A percentile compares a stretch with the other conserved stretches of the same genome.
Evolutionary conservation across 1,140 invertebrate genomes (phyloP).

Genomic region (Neuroterus valhalla): DNA sequence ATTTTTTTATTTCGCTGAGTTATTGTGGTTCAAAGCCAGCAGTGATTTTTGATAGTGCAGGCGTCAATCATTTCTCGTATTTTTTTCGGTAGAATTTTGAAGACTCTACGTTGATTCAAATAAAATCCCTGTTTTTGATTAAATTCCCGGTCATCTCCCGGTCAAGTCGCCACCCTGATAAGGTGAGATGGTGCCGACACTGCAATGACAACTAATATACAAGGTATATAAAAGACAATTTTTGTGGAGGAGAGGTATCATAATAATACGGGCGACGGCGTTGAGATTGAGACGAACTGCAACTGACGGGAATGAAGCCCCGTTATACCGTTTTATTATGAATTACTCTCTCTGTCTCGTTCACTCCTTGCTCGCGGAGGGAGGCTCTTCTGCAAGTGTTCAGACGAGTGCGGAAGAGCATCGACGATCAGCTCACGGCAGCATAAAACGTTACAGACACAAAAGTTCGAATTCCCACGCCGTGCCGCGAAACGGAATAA

Average conservation of each 20-base stretch:
- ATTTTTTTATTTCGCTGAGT: too few species aligned
- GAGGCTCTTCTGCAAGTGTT: conserved; percentile 31
- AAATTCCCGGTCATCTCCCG: too few species aligned
- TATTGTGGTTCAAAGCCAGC: too few species aligned
- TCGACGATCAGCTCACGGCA: neutral
- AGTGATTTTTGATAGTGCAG: too few species aligned
- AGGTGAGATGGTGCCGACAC: too few species aligned
- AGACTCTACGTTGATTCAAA: too few species aligned
- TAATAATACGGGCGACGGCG: conserved; percentile 27
- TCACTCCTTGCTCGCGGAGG: neutral
- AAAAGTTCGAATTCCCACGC: conserved; percentile 61
- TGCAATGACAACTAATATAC: too few species aligned
- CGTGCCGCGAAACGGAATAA: conserved; percentile 54
- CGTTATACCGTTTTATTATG: conserved; percentile 45
- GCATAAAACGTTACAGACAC: conserved; percentile 12
- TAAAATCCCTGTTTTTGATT: too few species aligned
- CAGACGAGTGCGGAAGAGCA: conserved; percentile 38
- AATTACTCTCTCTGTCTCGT: conserved; percentile 34
- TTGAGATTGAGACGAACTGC: conserved; percentile 33
- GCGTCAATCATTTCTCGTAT: too few species aligned
- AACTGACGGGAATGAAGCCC: conserved; percentile 35
- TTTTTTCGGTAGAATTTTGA: too few species aligned
- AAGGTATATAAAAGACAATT: neutral
- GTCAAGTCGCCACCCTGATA: too few species aligned
- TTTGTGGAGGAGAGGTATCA: neutral